Evolutionary conservation across 2,113 vertebrate genomes (phyloP).

Genomic region (Lepus americanus): DNA sequence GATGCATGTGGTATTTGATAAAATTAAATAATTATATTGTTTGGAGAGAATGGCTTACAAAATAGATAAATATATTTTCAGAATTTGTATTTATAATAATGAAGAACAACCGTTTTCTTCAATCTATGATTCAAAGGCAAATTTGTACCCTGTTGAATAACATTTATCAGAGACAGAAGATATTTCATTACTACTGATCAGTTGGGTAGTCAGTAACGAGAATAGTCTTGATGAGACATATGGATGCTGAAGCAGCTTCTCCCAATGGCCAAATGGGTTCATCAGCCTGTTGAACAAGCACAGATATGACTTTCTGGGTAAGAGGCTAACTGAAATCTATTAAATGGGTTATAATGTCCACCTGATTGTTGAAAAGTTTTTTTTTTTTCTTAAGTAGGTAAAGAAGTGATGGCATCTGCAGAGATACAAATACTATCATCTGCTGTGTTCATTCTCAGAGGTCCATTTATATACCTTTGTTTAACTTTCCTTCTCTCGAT

Average conservation of each 20-base stretch:
- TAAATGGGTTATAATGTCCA: not conserved
- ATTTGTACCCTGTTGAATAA: not conserved
- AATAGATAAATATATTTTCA: not conserved
- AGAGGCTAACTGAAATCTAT: not conserved
- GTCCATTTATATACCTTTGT: not conserved
- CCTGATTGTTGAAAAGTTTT: not conserved
- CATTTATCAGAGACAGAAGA: not conserved
- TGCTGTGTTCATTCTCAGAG: not conserved
- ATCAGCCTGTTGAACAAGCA: not conserved
- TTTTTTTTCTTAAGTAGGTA: not conserved
- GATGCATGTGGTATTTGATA: not conserved
- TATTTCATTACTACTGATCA: not conserved
- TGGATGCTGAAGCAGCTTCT: not conserved
- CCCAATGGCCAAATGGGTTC: not conserved
- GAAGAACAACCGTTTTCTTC: not conserved
- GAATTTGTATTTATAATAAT: not conserved
- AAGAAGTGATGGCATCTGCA: not conserved
- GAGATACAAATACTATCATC: not conserved
- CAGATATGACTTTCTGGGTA: not conserved
- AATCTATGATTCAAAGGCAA: not conserved
- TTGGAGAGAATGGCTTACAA: not conserved
- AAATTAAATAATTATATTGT: not conserved
- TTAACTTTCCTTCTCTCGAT: not conserved
- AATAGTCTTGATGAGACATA: not conserved
- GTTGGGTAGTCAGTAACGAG: not conserved